Evolutionary conservation across 35 echinoderm and acorn worm genomes (phyloP).

Genomic region (Heliocidaris erythrogramma): DNA sequence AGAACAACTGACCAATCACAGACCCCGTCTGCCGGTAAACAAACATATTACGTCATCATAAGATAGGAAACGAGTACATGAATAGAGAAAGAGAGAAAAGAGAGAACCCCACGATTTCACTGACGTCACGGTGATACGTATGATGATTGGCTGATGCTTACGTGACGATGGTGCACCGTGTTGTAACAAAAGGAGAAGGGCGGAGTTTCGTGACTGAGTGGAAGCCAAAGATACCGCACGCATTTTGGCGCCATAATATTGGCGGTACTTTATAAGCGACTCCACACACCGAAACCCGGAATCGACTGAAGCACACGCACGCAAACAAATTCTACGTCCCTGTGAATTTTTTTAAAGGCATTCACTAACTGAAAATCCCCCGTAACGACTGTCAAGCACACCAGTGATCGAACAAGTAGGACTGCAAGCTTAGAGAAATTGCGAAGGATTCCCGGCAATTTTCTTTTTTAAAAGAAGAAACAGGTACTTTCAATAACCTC

Average conservation of each 20-base stretch:
- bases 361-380: neutral
- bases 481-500: neutral
- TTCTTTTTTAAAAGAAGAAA: neutral
- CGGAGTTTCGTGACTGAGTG: neutral
- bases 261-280: neutral
- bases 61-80: neutral
- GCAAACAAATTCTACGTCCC: neutral
- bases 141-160: neutral
- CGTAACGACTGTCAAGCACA: neutral
- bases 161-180: neutral
- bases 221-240: neutral
- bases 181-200: neutral
- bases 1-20: neutral
- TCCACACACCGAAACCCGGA: neutral
- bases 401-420: neutral
- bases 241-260: neutral
- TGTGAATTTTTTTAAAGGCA: neutral
- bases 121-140: neutral
- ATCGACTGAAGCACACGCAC: neutral
- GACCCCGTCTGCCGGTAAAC: neutral
- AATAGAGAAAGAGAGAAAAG: neutral
- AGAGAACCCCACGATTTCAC: neutral
- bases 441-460: neutral
- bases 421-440: neutral
- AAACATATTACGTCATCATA: neutral